phyloP scores from a whole-genome alignment of 1,140 invertebrate genomes.

The Zaprionus ghesquierei region DNA sequence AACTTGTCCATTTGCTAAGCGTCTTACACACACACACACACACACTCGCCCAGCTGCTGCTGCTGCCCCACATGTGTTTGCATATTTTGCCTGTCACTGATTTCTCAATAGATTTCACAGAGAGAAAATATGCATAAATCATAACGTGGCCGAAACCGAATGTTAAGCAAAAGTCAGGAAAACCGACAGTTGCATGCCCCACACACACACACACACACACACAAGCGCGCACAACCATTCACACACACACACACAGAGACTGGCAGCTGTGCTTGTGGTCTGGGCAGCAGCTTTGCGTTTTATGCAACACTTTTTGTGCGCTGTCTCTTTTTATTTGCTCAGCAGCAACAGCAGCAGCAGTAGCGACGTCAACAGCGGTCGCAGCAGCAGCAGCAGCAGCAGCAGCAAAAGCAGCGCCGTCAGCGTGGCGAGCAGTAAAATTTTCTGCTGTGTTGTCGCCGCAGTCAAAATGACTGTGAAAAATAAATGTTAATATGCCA shows the following conservation, averaged over 20 bases:
- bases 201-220: neutral
- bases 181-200: conserved; percentile 51
- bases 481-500: conserved; percentile 76
- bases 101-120: conserved; percentile 77
- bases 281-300: conserved; percentile 36
- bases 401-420: conserved; percentile 5
- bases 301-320: conserved; percentile 60
- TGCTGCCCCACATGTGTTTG: conserved; percentile 11
- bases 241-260: neutral
- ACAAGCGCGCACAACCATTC: neutral
- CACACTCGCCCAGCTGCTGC: neutral
- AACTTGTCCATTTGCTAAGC: conserved; percentile 43
- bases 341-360: conserved; percentile 32
- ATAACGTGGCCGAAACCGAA: conserved; percentile 46
- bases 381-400: conserved; percentile 30
- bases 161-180: conserved; percentile 74
- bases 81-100: conserved; percentile 75
- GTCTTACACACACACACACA: conserved; percentile 14
- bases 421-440: conserved; percentile 40
- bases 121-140: conserved; percentile 72
- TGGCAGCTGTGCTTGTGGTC: conserved; percentile 57
- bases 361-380: conserved; percentile 25
- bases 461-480: conserved; percentile 68
- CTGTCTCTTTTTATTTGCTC: conserved; percentile 43
- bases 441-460: conserved; percentile 70